phyloP scores from a whole-genome alignment of 2,888 invertebrate genomes.

The Melanostoma mellinum region DNA sequence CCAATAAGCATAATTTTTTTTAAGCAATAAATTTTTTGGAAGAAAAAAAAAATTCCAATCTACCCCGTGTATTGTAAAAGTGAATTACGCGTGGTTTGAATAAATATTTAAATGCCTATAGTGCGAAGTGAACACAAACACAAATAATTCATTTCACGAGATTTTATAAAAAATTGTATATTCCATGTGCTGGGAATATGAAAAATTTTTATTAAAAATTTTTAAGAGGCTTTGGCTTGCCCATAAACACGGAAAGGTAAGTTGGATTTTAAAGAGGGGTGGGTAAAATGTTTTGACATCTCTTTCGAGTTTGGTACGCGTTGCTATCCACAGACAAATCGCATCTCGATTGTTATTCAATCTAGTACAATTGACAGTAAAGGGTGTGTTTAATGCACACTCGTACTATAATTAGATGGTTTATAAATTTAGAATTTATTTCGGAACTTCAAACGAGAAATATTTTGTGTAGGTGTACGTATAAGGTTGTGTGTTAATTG shows the following conservation, averaged over 20 bases:
- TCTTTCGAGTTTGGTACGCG: slow-evolving; percentile 51
- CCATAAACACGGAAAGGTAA: slow-evolving; percentile 65
- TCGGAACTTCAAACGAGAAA: too few relatives aligned
- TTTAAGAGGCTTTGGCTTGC: slow-evolving; percentile 40
- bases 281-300: slow-evolving; percentile 68
- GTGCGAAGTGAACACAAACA: neutral
- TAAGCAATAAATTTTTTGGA: neutral
- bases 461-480: too few relatives aligned
- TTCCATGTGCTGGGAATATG: slow-evolving; percentile 39
- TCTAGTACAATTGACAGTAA: slow-evolving; percentile 51
- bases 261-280: slow-evolving; percentile 63
- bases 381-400: neutral
- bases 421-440: too few relatives aligned
- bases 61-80: neutral
- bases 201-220: slow-evolving; percentile 52
- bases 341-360: slow-evolving; percentile 42
- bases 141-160: slow-evolving; percentile 7
- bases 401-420: too few relatives aligned
- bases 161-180: slow-evolving; percentile 6
- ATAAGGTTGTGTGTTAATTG: too few relatives aligned
- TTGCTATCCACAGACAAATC: slow-evolving; percentile 26
- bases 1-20: slow-evolving; percentile 1
- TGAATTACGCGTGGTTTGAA: too few relatives aligned
- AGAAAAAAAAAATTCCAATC: slow-evolving; percentile 9
- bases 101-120: too few relatives aligned